phyloP scores from a whole-genome alignment of 1,140 invertebrate genomes.

The Diabrotica virgifera region DNA sequence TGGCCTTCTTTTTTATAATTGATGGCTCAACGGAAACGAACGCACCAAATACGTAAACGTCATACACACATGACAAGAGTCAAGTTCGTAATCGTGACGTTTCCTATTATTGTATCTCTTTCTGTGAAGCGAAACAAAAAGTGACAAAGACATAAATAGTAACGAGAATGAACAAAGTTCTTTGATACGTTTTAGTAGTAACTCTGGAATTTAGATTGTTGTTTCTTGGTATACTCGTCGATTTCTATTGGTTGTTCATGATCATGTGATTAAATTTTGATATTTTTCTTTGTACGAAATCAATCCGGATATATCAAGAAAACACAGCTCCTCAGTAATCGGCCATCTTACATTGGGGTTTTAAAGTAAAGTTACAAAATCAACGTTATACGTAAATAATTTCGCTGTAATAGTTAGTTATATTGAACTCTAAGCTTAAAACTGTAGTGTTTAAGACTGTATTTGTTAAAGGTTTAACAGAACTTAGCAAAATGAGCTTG shows the following conservation, averaged over 20 bases:
- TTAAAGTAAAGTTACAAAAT: background rate
- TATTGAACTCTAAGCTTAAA: background rate
- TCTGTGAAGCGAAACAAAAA: too few relatives aligned
- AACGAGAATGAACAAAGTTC: too few relatives aligned
- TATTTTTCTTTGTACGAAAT: constrained; percentile 8
- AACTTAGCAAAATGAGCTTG: constrained; percentile 28
- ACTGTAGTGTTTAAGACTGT: background rate
- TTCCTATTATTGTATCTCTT: too few relatives aligned
- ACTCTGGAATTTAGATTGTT: too few relatives aligned
- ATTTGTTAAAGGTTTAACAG: background rate
- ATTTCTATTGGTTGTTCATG: background rate
- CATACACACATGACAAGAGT: too few relatives aligned
- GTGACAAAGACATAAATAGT: too few relatives aligned
- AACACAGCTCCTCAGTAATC: background rate
- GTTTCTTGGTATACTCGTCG: too few relatives aligned
- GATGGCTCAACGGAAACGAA: too few relatives aligned
- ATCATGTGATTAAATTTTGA: constrained; percentile 3
- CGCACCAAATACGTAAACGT: too few relatives aligned
- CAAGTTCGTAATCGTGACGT: too few relatives aligned
- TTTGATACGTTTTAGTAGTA: too few relatives aligned
- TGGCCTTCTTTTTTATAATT: too few relatives aligned
- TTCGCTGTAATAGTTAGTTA: background rate
- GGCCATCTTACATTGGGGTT: constrained; percentile 1
- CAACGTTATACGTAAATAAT: background rate
- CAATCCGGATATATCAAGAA: constrained; percentile 4